phyloP scores from a whole-genome alignment of 1,140 invertebrate genomes.

The Zaprionus tsacasi region DNA sequence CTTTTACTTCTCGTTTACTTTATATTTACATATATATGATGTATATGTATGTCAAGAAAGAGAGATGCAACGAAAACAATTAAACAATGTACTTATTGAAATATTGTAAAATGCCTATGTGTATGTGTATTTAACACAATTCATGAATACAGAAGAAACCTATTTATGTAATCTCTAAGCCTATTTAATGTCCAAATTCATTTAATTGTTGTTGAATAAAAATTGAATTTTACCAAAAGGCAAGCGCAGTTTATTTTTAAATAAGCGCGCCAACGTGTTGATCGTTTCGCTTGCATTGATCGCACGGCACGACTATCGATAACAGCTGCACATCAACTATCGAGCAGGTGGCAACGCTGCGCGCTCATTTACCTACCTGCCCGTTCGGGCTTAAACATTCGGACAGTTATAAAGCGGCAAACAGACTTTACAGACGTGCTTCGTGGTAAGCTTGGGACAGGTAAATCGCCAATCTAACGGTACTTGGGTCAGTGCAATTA shows the following conservation, averaged over 20 bases:
- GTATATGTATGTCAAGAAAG: conserved; percentile 34
- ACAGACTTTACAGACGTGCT: conserved; percentile 18
- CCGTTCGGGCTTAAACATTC: conserved; percentile 8
- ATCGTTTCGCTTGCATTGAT: conserved; percentile 7
- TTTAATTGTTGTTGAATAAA: conserved; percentile 81
- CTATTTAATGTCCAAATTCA: conserved; percentile 80
- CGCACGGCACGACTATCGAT: conserved; percentile 18
- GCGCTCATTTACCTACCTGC: neutral
- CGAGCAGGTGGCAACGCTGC: conserved; percentile 24
- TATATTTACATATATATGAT: conserved; percentile 52
- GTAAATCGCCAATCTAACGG: conserved; percentile 20
- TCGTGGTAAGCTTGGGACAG: conserved; percentile 28
- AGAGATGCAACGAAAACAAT: conserved; percentile 78
- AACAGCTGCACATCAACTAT: neutral
- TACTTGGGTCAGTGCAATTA: conserved; percentile 33
- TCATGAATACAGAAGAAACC: conserved; percentile 34
- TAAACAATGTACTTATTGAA: conserved; percentile 76
- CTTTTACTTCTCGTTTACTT: conserved; percentile 79
- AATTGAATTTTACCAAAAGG: conserved; percentile 71
- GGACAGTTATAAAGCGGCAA: conserved; percentile 42
- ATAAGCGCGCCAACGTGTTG: conserved; percentile 13
- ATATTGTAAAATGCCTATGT: conserved; percentile 63
- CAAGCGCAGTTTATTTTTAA: neutral
- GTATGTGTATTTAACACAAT: conserved; percentile 24
- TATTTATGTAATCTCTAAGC: conserved; percentile 79